These are phyloP conservation scores for Syngnathus typhle DNA, from an alignment of 2,113 vertebrate genomes.

Conservation along the genomic window DNA sequence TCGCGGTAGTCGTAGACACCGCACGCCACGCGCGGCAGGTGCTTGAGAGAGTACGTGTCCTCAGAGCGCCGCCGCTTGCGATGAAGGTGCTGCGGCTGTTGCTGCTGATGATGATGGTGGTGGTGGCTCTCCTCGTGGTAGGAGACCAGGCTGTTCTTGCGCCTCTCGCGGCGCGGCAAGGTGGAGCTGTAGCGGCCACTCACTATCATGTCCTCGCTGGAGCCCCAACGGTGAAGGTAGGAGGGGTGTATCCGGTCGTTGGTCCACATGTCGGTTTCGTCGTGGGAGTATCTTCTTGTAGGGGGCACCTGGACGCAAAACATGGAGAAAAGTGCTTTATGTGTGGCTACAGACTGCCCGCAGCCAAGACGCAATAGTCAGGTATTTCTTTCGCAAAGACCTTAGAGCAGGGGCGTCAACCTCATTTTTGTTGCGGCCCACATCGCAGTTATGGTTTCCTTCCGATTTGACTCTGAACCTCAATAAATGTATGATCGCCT, in stretches of 20 bases:
- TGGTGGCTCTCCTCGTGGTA: conserved; percentile 74
- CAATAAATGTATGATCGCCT: too few relatives aligned
- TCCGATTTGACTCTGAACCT: too few relatives aligned
- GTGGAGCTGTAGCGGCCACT: conserved; percentile 75
- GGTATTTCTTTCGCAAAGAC: background rate
- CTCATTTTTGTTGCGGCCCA: too few relatives aligned
- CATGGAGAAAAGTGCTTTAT: conserved; percentile 10
- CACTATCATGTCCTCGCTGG: conserved; percentile 78
- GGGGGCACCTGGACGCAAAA: conserved; percentile 80
- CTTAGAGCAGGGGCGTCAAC: background rate
- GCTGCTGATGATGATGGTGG: conserved; percentile 50
- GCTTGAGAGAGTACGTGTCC: conserved; percentile 74
- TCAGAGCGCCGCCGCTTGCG: conserved; percentile 78
- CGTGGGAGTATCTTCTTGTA: conserved; percentile 88
- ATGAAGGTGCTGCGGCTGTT: conserved; percentile 61
- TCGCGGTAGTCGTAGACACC: conserved; percentile 60
- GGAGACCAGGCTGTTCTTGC: conserved; percentile 73
- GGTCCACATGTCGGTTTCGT: conserved; percentile 87
- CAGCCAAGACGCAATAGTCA: background rate
- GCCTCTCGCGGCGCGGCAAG: conserved; percentile 70
- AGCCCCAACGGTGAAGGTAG: conserved; percentile 82
- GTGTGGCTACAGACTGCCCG: conserved; percentile 12
- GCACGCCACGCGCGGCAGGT: conserved; percentile 56
- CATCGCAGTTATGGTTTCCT: too few relatives aligned
- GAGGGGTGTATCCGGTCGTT: conserved; percentile 77